Evolutionary conservation across 2,113 vertebrate genomes (phyloP).

Genomic region (Thunnus maccoyii): DNA sequence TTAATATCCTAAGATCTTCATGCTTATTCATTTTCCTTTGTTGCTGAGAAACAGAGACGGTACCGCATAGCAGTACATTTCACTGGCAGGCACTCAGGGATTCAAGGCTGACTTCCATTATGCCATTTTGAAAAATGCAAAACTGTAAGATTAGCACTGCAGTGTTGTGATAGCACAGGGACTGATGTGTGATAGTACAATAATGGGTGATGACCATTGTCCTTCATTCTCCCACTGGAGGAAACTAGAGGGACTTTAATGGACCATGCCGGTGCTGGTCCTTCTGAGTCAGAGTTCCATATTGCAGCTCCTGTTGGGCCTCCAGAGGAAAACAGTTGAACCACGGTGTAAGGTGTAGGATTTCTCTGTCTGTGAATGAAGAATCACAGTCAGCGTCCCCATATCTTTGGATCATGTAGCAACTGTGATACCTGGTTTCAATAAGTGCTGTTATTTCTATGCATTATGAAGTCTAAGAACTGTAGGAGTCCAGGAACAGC

Average conservation of each 20-base stretch:
- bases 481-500: conserved; percentile 28
- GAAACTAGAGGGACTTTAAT: conserved; percentile 54
- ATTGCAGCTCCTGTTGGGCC: conserved; percentile 27
- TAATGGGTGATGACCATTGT: conserved; percentile 10
- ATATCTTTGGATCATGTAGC: not conserved
- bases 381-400: conserved; percentile 3
- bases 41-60: not conserved
- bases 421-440: conserved; percentile 40
- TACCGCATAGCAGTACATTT: conserved; percentile 23
- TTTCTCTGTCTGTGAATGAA: conserved; percentile 30
- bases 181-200: not conserved
- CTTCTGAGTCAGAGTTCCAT: conserved; percentile 7
- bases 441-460: conserved; percentile 13
- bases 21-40: not conserved
- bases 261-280: not conserved
- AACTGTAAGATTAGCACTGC: not conserved
- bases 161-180: conserved; percentile 1
- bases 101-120: not conserved
- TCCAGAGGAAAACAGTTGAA: conserved; percentile 27
- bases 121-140: conserved; percentile 5
- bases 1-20: not conserved
- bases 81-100: not conserved
- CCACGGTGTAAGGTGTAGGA: conserved; percentile 4
- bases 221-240: conserved; percentile 60
- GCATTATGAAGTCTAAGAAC: conserved; percentile 4